phyloP scores from a whole-genome alignment of 2,888 invertebrate species.

The Cryptocephalus primarius region DNA sequence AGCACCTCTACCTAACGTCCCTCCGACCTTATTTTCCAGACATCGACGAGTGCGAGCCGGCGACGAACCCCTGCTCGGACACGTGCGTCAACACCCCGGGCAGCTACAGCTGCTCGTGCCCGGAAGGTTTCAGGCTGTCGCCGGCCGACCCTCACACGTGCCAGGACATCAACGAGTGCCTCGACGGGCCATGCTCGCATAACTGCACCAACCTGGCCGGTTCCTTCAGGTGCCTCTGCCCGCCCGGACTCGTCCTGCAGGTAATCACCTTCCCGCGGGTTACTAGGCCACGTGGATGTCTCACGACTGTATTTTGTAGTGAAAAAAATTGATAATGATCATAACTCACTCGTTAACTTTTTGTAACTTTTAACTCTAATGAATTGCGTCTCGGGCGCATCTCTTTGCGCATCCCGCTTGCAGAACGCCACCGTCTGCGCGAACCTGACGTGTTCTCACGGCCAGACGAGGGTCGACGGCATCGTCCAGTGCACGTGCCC shows the following conservation, averaged over 20 bases:
- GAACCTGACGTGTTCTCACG: constrained; percentile 30
- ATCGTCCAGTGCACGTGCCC: constrained; percentile 35
- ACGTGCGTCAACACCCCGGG: constrained; percentile 44
- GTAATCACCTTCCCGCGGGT: constrained; percentile 6
- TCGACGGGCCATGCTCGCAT: constrained; percentile 37
- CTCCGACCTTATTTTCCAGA: constrained; percentile 25
- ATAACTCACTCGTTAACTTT: too few relatives aligned
- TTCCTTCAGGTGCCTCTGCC: constrained; percentile 44
- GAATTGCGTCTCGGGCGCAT: too few relatives aligned
- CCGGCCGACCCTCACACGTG: constrained; percentile 25
- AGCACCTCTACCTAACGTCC: too few relatives aligned
- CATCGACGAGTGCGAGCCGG: constrained; percentile 37
- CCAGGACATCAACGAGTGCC: constrained; percentile 34
- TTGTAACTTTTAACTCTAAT: too few relatives aligned
- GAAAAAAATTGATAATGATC: too few relatives aligned
- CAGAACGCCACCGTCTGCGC: constrained; percentile 21
- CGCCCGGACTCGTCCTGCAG: constrained; percentile 17
- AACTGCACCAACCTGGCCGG: constrained; percentile 51
- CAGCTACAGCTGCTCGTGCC: constrained; percentile 46
- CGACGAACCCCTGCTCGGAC: constrained; percentile 37
- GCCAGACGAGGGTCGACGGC: constrained; percentile 16
- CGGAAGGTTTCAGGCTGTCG: constrained; percentile 37
- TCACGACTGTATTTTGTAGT: too few relatives aligned
- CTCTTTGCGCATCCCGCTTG: too few relatives aligned
- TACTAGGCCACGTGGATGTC: constrained; percentile 34